These are phyloP conservation scores for Pelecanus crispus DNA, from an alignment of 2,113 vertebrate genomes.

Conservation along the genomic window DNA sequence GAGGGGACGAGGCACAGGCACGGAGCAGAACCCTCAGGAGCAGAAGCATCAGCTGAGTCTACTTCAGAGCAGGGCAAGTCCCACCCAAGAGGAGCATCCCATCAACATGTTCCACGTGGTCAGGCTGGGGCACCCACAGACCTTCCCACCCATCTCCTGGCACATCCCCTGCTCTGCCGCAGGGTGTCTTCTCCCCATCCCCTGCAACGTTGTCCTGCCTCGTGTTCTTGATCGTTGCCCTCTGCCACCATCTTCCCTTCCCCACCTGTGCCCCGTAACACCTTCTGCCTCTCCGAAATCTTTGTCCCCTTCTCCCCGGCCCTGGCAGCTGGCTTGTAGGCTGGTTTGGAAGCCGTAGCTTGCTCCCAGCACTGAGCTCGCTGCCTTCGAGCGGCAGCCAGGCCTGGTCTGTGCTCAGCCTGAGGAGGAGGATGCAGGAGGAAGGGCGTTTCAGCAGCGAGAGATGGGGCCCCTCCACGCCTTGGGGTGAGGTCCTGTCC, in stretches of 20 bases:
- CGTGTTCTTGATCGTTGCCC: accelerated
- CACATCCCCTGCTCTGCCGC: neutral
- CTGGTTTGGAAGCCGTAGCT: neutral
- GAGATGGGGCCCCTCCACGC: accelerated
- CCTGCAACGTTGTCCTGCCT: neutral
- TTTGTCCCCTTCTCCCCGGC: neutral
- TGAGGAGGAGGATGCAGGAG: neutral
- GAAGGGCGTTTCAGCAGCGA: neutral
- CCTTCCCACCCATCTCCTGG: neutral
- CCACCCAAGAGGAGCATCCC: neutral
- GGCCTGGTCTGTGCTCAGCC: neutral
- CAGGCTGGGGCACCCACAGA: neutral
- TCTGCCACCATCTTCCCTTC: neutral
- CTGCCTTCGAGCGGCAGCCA: neutral
- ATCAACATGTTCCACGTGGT: accelerated
- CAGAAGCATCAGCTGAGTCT: neutral
- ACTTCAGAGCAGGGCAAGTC: neutral
- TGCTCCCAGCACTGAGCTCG: neutral
- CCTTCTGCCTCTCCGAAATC: neutral
- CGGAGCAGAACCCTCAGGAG: accelerated
- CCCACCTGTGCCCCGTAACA: accelerated
- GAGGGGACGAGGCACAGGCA: accelerated
- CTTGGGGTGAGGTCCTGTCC: neutral
- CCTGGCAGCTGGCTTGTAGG: neutral
- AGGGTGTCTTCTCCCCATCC: neutral